Evolutionary conservation across 2,113 vertebrate species (phyloP), one percentile per base, ranked within the genome.

Genomic region (Paramormyrops kingsleyae): DNA sequence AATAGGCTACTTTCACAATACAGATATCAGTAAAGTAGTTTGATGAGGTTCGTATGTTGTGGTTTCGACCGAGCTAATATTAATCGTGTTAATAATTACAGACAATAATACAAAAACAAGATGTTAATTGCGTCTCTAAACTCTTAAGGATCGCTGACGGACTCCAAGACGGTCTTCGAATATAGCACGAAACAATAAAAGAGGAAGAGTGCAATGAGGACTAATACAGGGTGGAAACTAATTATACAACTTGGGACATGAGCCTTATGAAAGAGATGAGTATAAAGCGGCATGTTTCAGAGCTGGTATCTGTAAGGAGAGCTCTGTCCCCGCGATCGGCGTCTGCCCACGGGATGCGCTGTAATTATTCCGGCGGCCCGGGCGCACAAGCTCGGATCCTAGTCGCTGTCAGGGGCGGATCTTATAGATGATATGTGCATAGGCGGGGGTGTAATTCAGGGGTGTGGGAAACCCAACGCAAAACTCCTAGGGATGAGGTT

Each of bases 391-490:
- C 89, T 88, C 90, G 83, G 90, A 88, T 90, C 91, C 92, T 91
- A 91, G 92, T 93, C 90, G 91, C 90, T 90, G 84, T 70, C 77
- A 86, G 91, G 95, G 95, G 94, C 94, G 95, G 95, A 92, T 70
- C 94, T 92, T 94, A 87, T 52, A 88, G 49, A 87, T 90, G 89
- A 39, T 90, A 46, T 90, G 56, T 66, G 53, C 88, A 90, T 89
- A 90, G 91, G 92, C 92, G 93, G 92, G 94, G 94, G 93, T 93
- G 94, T 94, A 91, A 90, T 91, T 90, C 87, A 86, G 70, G 94
- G 94, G 95, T 95, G 95, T 95, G 95, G 93, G 95, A 95, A 94
- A 95, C 94, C 94, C 94, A 93, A 92, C 94, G 94, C 93, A 93
- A 95, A 92, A 91, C 93, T 93, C 92, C 90, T 94, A 91, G 93